Conservation (phyloP, 2,888 invertebrate genomes). For the Dasypogon diadema region DNA sequence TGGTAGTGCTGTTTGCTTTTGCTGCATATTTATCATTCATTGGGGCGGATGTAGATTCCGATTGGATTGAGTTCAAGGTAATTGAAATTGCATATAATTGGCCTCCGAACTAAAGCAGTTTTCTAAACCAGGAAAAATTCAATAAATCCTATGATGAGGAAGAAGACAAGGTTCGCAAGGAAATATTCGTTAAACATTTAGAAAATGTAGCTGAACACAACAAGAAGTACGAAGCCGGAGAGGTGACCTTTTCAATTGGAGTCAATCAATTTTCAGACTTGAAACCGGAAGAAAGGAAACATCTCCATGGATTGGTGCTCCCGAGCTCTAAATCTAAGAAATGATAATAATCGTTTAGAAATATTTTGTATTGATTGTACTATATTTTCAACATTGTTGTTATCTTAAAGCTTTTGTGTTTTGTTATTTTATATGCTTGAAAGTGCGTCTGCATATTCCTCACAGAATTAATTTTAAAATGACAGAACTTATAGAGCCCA, state of each 20-base stretch:
- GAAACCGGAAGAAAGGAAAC: neutral
- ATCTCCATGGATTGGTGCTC: neutral
- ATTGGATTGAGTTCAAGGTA: constrained; percentile 23
- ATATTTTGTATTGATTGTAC: neutral
- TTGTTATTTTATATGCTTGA: too few relatives aligned
- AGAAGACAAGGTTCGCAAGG: neutral
- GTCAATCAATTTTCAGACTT: constrained; percentile 22
- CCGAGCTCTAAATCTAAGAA: neutral
- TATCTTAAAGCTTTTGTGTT: too few relatives aligned
- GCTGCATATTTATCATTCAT: neutral
- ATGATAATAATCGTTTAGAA: neutral
- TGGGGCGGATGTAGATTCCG: neutral
- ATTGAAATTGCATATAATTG: too few relatives aligned
- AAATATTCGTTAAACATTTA: constrained; percentile 11
- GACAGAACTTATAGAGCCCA: too few relatives aligned
- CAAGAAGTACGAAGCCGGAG: constrained; percentile 2
- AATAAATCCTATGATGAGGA: constrained; percentile 5
- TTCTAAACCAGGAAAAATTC: constrained; percentile 28
- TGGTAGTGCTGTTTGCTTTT: neutral
- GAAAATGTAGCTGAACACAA: neutral
- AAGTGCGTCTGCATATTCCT: too few relatives aligned
- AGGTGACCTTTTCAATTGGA: neutral
- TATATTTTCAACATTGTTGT: too few relatives aligned
- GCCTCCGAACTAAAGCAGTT: too few relatives aligned
- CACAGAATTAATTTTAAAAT: too few relatives aligned